A percentile compares a stretch with the other conserved stretches of the same genome.
Evolutionary conservation across 2,797 vertebrate species (phyloP).

Genomic region (Emydoidea blandingii): DNA sequence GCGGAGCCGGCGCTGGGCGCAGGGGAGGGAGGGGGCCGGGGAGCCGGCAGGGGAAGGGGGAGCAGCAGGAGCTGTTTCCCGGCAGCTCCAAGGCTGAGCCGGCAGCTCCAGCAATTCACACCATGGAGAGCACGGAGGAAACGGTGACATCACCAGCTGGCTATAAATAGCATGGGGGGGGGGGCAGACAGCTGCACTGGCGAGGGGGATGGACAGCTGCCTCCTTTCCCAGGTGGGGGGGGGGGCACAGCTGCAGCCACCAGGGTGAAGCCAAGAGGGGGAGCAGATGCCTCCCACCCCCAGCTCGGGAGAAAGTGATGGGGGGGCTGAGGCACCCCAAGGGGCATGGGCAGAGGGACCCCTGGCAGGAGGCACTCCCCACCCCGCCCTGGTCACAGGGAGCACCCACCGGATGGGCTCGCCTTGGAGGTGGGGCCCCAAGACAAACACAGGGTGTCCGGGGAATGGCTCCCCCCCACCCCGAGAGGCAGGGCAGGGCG

Average conservation of each 20-base stretch:
- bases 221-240: neutral
- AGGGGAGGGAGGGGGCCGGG: neutral
- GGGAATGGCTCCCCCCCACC: too few species aligned
- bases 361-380: neutral
- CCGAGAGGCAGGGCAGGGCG: too few species aligned
- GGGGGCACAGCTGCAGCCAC: neutral
- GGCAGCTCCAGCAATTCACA: neutral
- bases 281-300: neutral
- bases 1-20: too few species aligned
- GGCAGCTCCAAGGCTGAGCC: neutral
- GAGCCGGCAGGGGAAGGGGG: neutral
- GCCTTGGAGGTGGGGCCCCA: too few species aligned
- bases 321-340: too few species aligned
- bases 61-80: neutral
- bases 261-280: neutral
- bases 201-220: neutral
- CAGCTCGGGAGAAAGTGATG: too few species aligned
- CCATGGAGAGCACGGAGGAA: neutral
- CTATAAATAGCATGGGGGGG: slow-evolving; percentile 15
- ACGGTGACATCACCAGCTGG: slow-evolving; percentile 17
- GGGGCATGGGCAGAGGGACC: neutral
- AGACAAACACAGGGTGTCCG: too few species aligned
- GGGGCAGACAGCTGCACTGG: neutral
- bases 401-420: neutral
- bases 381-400: neutral